phyloP scores from a whole-genome alignment of 2,797 vertebrate genomes.

The Yasuhikotakia modesta region DNA sequence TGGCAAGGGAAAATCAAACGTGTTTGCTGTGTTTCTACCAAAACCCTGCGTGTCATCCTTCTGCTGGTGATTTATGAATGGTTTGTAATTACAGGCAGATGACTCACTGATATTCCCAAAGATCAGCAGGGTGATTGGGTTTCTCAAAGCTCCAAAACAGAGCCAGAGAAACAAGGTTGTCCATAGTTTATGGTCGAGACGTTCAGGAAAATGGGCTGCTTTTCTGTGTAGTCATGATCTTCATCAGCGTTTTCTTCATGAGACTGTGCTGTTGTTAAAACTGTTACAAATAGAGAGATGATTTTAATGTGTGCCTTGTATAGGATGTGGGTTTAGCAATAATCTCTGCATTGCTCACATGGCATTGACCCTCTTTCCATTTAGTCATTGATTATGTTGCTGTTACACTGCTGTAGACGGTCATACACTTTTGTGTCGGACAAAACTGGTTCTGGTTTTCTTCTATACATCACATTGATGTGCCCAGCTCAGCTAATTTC shows the following conservation, averaged over 20 bases:
- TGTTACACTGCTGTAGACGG: constrained; percentile 3
- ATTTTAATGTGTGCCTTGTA: neutral
- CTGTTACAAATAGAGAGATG: neutral
- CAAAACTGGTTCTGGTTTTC: constrained; percentile 4
- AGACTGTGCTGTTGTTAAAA: constrained; percentile 13
- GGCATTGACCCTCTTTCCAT: constrained; percentile 37
- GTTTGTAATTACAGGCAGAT: constrained; percentile 52
- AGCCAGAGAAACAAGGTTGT: constrained; percentile 5
- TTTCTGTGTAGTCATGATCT: neutral
- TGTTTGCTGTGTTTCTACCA: constrained; percentile 39
- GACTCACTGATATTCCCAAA: constrained; percentile 35
- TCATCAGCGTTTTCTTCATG: neutral
- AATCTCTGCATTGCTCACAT: constrained; percentile 16
- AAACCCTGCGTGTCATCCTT: constrained; percentile 39
- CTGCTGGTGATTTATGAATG: constrained; percentile 51
- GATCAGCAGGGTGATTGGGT: constrained; percentile 34
- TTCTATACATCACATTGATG: constrained; percentile 7
- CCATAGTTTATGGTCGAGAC: neutral
- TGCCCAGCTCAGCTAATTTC: neutral
- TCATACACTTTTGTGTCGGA: constrained; percentile 21
- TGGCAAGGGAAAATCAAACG: constrained; percentile 6
- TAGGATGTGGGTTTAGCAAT: constrained; percentile 15
- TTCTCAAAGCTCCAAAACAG: constrained; percentile 36
- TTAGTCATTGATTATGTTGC: constrained; percentile 28
- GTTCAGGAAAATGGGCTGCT: neutral